Conservation (phyloP, 2,113 vertebrate species). For the Grantiella picta region DNA sequence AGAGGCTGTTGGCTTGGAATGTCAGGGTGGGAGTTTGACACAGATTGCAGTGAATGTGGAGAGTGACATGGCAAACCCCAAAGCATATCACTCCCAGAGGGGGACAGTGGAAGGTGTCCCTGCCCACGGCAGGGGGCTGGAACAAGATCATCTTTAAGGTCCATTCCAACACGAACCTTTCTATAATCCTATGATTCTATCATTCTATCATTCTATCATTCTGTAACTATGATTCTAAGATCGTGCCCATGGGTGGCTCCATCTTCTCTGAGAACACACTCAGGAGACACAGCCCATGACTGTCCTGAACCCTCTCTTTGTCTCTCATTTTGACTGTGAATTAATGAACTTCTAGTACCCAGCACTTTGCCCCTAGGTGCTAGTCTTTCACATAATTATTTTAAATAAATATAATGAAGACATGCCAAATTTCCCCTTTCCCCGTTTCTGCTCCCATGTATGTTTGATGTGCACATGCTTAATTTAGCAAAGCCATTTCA, state of each 20-base stretch:
- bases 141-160: background rate
- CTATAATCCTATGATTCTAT: background rate
- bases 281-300: background rate
- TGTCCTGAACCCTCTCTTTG: background rate
- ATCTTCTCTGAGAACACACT: background rate
- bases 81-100: background rate
- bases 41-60: accelerated
- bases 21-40: background rate
- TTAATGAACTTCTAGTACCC: background rate
- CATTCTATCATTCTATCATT: too few species aligned
- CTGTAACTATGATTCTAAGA: background rate
- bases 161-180: background rate
- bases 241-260: accelerated
- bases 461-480: background rate
- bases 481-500: background rate
- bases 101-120: background rate
- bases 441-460: background rate
- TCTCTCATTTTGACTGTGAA: background rate
- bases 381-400: background rate
- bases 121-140: background rate
- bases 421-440: background rate
- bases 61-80: background rate
- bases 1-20: background rate
- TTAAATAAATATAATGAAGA: background rate
- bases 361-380: background rate